Conservation (phyloP, 2,113 vertebrate genomes). For the Oriolus oriolus region DNA sequence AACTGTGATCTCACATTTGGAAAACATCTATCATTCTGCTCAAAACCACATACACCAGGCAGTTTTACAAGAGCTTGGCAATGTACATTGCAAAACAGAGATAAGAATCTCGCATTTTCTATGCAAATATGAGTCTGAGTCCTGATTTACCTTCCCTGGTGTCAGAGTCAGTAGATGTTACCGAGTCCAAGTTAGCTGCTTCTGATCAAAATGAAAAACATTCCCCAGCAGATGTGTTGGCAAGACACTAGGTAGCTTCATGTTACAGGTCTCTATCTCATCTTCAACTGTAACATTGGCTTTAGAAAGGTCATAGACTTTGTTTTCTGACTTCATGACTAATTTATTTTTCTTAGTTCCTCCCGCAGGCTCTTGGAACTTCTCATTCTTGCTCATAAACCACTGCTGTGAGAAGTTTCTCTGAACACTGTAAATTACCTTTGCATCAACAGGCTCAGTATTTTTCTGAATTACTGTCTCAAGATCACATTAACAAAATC, state of each 20-base stretch:
- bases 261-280: not conserved
- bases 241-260: constrained; percentile 5
- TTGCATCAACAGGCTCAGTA: not conserved
- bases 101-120: constrained; percentile 1
- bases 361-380: constrained; percentile 38
- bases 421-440: constrained; percentile 4
- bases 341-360: constrained; percentile 54
- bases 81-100: not conserved
- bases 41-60: not conserved
- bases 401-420: not conserved
- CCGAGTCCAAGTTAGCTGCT: constrained; percentile 27
- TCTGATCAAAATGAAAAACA: constrained; percentile 49
- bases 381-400: constrained; percentile 13
- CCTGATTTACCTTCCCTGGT: constrained; percentile 29
- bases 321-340: constrained; percentile 47
- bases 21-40: not conserved
- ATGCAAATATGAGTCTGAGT: not conserved
- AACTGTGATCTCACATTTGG: constrained; percentile 14
- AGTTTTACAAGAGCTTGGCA: not conserved
- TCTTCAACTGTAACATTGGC: not conserved
- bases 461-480: not conserved
- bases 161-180: not conserved
- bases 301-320: constrained; percentile 50
- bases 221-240: constrained; percentile 52
- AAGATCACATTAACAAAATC: not conserved